Conservation (phyloP, 2,888 invertebrate species). For the Zygaena filipendulae region DNA sequence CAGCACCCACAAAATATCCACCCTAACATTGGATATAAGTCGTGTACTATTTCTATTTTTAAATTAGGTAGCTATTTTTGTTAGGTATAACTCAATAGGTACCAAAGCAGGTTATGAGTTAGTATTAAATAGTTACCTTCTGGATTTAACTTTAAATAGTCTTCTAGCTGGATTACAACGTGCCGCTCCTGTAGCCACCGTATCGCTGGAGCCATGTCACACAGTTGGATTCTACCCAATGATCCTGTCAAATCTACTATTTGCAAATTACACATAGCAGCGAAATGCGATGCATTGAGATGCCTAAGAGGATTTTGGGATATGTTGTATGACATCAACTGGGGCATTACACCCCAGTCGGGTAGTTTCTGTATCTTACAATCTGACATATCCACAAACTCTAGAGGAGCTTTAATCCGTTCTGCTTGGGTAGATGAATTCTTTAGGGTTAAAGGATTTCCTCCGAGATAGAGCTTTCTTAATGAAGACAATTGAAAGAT, state of each 20-base stretch:
- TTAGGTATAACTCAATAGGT: too few relatives aligned
- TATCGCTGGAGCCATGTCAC: slow-evolving; percentile 35
- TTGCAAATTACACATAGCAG: slow-evolving; percentile 70
- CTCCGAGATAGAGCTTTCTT: slow-evolving; percentile 69
- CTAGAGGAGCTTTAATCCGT: slow-evolving; percentile 69
- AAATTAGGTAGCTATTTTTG: too few relatives aligned
- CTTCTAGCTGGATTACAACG: slow-evolving; percentile 39
- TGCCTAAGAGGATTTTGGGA: slow-evolving; percentile 65
- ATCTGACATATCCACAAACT: slow-evolving; percentile 69
- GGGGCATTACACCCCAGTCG: slow-evolving; percentile 68
- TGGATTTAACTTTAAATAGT: slow-evolving; percentile 42
- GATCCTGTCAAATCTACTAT: slow-evolving; percentile 63
- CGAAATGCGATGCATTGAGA: slow-evolving; percentile 62
- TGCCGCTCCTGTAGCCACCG: slow-evolving; percentile 45
- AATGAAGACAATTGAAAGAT: slow-evolving; percentile 69
- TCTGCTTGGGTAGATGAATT: slow-evolving; percentile 20
- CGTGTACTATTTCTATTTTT: too few relatives aligned
- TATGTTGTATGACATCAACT: slow-evolving; percentile 69
- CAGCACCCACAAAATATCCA: too few relatives aligned
- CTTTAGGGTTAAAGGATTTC: slow-evolving; percentile 45
- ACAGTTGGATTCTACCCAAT: slow-evolving; percentile 32
- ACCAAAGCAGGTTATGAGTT: too few relatives aligned
- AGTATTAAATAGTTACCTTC: slow-evolving; percentile 39
- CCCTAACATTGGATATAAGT: too few relatives aligned
- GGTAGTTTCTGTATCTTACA: slow-evolving; percentile 71